Base-by-base conservation (phyloP, 2,113 vertebrate species). In the Thomomys bottae region DNA sequence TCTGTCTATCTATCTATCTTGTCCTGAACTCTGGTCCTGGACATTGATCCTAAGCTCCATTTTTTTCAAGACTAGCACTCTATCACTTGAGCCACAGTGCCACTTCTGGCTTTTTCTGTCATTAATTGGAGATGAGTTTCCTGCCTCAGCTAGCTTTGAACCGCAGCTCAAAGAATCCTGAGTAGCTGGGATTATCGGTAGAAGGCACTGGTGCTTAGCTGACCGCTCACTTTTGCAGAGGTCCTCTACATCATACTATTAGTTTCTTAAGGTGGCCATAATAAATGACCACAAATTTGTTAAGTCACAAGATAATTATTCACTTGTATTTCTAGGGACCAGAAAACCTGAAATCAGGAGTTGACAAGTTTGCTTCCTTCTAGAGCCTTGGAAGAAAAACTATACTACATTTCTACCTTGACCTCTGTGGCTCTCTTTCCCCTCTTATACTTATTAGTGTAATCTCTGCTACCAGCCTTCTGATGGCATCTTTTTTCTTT, bases 331-430 rank as follows among this genome's bases (percentile, higher is more conserved):
- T 64, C 28, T 77, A 21, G 57, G 76, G 38, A 84, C 34, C 67
- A 77, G 63, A 57, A 92, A 81, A 36, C 68, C 77, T 73, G 88
- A 85, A 94, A 78, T 80, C n/a, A 64, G 82, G 18, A 64, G 36
- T 77, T n/a, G 8, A 11, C 24, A 49, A 24, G 45, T 6, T 12
- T 34, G 79, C 9, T 32, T 83, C 67, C 72, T 92, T 72, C 24
- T 59, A 15, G 49, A 72, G 24, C 5, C 8, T 54, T 84, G 30
- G 49, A 54, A 61, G 80, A 24, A 85, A 66, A 63, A 21, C 8
- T 0, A 2, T 45, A n/a, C 8, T 7, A 2, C 0, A 12, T 15
- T 54, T 71, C 24, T 59, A 1, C 59, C 49, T 8, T 38, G 10
- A 32, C 63, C 75, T 42, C 20, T 17, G 66, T 1, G 3, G 49